phyloP scores from a whole-genome alignment of 2,113 vertebrate species.

The Dasyornis broadbenti region DNA sequence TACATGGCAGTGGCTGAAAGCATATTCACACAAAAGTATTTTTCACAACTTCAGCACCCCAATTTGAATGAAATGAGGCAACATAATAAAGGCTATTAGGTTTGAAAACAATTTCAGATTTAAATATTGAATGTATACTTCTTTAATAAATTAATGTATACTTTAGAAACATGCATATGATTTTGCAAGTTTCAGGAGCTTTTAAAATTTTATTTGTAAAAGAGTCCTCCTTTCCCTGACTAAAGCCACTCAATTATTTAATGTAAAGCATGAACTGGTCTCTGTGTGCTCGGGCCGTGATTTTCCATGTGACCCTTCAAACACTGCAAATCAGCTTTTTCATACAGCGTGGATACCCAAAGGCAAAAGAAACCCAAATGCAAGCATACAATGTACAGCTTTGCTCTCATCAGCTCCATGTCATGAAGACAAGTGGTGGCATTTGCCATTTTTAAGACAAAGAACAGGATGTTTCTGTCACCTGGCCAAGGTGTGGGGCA shows the following conservation, averaged over 20 bases:
- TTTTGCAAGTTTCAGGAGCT: background rate
- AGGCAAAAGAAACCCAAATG: background rate
- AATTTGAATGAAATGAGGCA: background rate
- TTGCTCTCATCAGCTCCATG: background rate
- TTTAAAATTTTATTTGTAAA: background rate
- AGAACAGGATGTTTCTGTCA: background rate
- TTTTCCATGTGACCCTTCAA: background rate
- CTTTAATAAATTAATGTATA: background rate
- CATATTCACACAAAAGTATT: background rate
- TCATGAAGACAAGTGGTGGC: background rate
- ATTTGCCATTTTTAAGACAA: background rate
- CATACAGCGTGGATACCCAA: background rate
- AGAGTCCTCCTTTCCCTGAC: background rate
- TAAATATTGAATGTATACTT: background rate
- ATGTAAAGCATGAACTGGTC: background rate
- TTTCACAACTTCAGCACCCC: background rate
- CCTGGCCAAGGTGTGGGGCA: background rate
- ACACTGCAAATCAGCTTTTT: background rate
- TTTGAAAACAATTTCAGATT: background rate
- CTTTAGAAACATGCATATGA: background rate
- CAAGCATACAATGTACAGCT: background rate
- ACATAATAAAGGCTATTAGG: background rate
- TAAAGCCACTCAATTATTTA: background rate
- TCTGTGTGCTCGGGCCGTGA: background rate
- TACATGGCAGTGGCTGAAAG: fast-evolving